Percentiles rank a stretch among this genome's conserved stretches.
Conservation (phyloP, 2,113 vertebrate species). For the Perca schrenkii region DNA sequence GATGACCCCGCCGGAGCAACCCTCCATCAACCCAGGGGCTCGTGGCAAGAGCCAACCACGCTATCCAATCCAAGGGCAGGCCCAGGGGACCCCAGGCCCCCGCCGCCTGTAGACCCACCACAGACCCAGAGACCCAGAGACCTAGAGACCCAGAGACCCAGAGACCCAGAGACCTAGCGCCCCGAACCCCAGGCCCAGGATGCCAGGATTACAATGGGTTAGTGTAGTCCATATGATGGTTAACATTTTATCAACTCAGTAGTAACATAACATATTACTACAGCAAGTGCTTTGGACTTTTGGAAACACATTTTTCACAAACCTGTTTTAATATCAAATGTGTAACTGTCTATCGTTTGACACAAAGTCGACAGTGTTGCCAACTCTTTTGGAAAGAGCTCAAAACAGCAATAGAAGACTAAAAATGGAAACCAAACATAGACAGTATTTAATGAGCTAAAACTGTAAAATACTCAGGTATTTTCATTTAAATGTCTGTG, state of each 20-base stretch:
- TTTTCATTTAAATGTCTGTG: conserved; percentile 1
- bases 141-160: too few relatives aligned
- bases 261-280: not conserved
- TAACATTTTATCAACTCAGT: not conserved
- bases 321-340: not conserved
- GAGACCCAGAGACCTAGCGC: too few relatives aligned
- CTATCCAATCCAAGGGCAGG: too few relatives aligned
- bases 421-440: not conserved
- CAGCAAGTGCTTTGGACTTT: not conserved
- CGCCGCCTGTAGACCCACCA: too few relatives aligned
- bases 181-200: too few relatives aligned
- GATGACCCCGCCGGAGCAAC: too few relatives aligned
- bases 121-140: too few relatives aligned
- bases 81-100: too few relatives aligned
- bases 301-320: not conserved
- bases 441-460: not conserved
- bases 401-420: not conserved
- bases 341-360: not conserved
- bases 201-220: too few relatives aligned
- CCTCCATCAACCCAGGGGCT: too few relatives aligned
- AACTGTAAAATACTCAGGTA: conserved; percentile 9
- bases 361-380: not conserved
- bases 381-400: not conserved
- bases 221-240: not conserved
- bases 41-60: too few relatives aligned